Evolutionary conservation across 2,797 vertebrate genomes (phyloP), one percentile per base, ranked within the genome.

Genomic region (Cuculus canorus): DNA sequence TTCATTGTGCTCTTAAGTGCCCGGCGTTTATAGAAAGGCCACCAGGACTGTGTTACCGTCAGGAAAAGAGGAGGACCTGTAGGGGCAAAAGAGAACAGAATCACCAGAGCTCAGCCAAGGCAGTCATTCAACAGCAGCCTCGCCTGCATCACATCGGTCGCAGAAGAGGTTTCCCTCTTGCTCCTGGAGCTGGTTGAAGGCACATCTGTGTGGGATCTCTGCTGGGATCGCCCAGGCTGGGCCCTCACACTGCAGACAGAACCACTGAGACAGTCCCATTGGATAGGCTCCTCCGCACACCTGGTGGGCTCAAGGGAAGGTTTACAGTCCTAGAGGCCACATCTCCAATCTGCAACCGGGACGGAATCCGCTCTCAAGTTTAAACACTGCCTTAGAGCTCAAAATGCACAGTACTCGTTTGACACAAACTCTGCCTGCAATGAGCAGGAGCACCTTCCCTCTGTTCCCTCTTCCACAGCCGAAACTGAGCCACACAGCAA

Each of bases 1-100:
- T 76, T 59, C 30, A 43, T 35, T 84, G 66, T 72, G 61, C 30
- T 75, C 59, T 37, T 7, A 93, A 95, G 65, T 59, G 84, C 50
- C 50, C 27, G 23, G 35, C 71, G 66, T 28, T 91, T 95, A 93
- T 94, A 89, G 57, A 65, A 63, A 54, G 82, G 48, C 39, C 43
- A 0, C 7, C 27, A 78, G 48, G 50, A 59, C 37, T 27, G 25
- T 16, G 57, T 32, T 71, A 80, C 65, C 53, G 37, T 13, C 45
- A 60, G 63, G 61, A 79, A 78, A 32, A 77, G 68, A 30, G 37
- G 39, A 3, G 4, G 61, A 76, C 39, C 63, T 45, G 33, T 59
- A 54, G 65, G 66, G 37, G 25, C 81, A 73, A 47, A 72, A 70
- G 27, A 60, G 35, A 80, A 54, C n/a, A 23, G 61, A 76, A 61